Percentiles rank a stretch among this genome's conserved stretches.
These are phyloP conservation scores for Chionis minor DNA, from an alignment of 2,113 vertebrate genomes.

Conservation along the genomic window DNA sequence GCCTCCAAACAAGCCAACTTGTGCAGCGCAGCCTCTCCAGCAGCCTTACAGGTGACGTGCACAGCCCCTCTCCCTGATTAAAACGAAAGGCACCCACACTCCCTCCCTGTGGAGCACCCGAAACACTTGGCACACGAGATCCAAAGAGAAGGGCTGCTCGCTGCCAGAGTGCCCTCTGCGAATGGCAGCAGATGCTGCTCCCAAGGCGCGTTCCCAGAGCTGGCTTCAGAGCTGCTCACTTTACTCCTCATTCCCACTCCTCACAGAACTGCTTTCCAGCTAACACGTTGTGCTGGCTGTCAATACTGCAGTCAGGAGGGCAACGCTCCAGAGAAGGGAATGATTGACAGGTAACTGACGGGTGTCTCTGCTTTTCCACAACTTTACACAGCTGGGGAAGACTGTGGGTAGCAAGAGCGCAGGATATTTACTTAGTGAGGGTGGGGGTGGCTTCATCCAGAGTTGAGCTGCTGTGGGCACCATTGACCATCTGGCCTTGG, in stretches of 20 bases:
- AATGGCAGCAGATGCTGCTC: slow-evolving; percentile 23
- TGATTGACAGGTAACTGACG: background rate
- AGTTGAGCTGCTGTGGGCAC: slow-evolving; percentile 91
- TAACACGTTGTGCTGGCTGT: background rate
- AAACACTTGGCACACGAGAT: background rate
- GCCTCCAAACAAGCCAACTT: background rate
- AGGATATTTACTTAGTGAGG: slow-evolving; percentile 77
- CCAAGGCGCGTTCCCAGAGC: background rate
- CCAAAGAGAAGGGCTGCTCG: background rate
- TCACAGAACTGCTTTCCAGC: background rate
- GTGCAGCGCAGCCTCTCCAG: background rate
- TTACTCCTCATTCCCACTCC: slow-evolving; percentile 21
- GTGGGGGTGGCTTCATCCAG: slow-evolving; percentile 93
- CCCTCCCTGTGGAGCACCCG: background rate
- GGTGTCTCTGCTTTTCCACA: background rate
- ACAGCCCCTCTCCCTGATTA: background rate
- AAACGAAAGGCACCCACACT: background rate
- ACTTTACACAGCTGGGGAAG: background rate
- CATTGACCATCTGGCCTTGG: slow-evolving; percentile 94
- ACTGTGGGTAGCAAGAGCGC: background rate
- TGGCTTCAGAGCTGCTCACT: background rate
- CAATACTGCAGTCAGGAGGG: background rate
- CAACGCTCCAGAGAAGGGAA: background rate
- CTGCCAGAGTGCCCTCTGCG: background rate
- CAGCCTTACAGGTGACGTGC: background rate